Conservation (phyloP, 2,797 vertebrate genomes). For the Sarcoramphus papa region DNA sequence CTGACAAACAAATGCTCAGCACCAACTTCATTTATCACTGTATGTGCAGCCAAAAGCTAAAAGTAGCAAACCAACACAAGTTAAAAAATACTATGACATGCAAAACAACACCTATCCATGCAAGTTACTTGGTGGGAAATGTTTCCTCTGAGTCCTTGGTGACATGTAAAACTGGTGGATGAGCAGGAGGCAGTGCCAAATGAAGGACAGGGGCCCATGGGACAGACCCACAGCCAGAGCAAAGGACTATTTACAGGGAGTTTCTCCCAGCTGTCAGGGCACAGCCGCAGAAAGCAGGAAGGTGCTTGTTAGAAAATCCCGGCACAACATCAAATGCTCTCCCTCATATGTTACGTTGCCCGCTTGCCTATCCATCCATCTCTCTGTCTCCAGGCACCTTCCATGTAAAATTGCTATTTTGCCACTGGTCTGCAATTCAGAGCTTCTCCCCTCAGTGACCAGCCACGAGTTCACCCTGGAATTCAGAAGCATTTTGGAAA, state of each 20-base stretch:
- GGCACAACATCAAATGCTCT: accelerated
- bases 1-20: not conserved
- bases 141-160: not conserved
- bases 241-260: not conserved
- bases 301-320: not conserved
- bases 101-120: not conserved
- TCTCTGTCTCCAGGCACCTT: not conserved
- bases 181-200: not conserved
- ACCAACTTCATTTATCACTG: not conserved
- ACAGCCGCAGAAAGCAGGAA: not conserved
- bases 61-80: not conserved
- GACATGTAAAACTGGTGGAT: not conserved
- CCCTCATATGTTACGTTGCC: accelerated
- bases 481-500: not conserved
- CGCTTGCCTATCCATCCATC: not conserved
- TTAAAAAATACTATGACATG: not conserved
- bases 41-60: not conserved
- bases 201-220: not conserved
- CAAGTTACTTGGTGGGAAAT: not conserved
- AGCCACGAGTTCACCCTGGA: not conserved
- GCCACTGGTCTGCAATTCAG: not conserved
- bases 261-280: not conserved
- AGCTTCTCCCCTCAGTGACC: not conserved
- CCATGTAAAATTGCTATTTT: not conserved
- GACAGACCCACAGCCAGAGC: not conserved